Conservation (phyloP, 37 sponge, comb jelly and placozoan genomes). For the Tethya wilhelma region DNA sequence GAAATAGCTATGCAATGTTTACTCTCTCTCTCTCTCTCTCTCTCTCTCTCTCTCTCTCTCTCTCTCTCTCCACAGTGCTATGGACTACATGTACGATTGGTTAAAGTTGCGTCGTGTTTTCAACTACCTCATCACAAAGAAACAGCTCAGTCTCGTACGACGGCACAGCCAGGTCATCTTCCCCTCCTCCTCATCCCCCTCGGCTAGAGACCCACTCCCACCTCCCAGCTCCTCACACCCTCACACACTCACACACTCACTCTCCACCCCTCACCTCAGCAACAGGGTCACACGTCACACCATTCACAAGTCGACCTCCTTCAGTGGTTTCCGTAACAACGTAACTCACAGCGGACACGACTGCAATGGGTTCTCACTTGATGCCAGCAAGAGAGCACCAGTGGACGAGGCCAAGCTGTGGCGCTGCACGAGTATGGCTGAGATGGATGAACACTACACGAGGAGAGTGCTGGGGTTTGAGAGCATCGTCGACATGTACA, state of each 20-base stretch:
- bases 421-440: constrained; percentile 17
- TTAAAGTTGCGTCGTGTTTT: constrained; percentile 30
- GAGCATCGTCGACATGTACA: constrained; percentile 54
- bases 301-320: not conserved
- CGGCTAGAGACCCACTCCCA: not conserved
- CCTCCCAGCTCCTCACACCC: not conserved
- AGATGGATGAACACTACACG: constrained; percentile 70
- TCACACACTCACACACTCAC: too few species aligned
- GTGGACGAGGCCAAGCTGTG: constrained; percentile 39
- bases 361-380: constrained; percentile 57
- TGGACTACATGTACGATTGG: constrained; percentile 19
- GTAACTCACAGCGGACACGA: constrained; percentile 46
- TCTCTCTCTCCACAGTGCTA: constrained; percentile 13
- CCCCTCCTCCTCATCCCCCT: not conserved
- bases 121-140: constrained; percentile 41
- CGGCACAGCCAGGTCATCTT: constrained; percentile 32
- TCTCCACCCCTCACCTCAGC: not conserved
- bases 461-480: constrained; percentile 71
- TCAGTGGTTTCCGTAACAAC: not conserved
- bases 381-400: not conserved
- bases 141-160: constrained; percentile 22
- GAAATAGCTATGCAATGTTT: too few species aligned
- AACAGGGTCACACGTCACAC: not conserved
- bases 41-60: constrained; percentile 7
- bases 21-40: constrained; percentile 5